These are phyloP conservation scores for Cerceris ruficornis DNA, from an alignment of 2,888 invertebrate genomes.

Conservation along the genomic window DNA sequence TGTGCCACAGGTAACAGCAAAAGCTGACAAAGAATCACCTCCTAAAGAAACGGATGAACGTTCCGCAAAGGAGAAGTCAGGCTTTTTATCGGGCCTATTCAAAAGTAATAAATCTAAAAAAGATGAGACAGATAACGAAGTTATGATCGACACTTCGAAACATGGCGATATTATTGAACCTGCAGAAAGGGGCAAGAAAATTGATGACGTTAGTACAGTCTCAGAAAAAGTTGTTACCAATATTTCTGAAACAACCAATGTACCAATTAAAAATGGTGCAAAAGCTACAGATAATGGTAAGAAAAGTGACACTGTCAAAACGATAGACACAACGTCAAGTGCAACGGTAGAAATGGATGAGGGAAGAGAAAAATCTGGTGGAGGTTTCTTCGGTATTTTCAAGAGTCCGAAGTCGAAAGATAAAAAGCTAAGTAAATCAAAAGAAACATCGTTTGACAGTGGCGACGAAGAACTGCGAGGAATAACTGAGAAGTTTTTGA, in stretches of 20 bases:
- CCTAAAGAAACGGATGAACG: conserved; percentile 48
- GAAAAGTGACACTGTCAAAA: conserved; percentile 47
- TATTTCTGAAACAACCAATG: conserved; percentile 43
- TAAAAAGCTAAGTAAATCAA: conserved; percentile 67
- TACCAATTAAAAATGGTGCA: conserved; percentile 48
- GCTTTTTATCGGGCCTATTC: conserved; percentile 73
- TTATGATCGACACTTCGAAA: conserved; percentile 46
- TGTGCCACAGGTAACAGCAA: conserved; percentile 67
- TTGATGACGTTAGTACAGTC: conserved; percentile 28
- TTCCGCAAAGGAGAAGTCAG: conserved; percentile 67
- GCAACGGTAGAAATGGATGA: conserved; percentile 48
- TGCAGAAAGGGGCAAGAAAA: conserved; percentile 57
- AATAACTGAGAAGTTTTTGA: conserved; percentile 71
- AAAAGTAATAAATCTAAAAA: conserved; percentile 70
- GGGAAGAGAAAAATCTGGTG: conserved; percentile 59
- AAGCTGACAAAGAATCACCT: conserved; percentile 35
- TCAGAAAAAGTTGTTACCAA: conserved; percentile 75
- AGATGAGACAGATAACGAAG: conserved; percentile 54
- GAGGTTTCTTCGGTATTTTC: conserved; percentile 75
- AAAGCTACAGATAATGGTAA: conserved; percentile 59
- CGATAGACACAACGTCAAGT: background rate
- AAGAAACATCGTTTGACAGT: conserved; percentile 67
- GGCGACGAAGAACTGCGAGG: conserved; percentile 61
- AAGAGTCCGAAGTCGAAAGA: conserved; percentile 75
- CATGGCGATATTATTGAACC: conserved; percentile 34